Evolutionary conservation across 2,888 invertebrate species (phyloP), one percentile per base, ranked within the genome.

Genomic region (Sesia apiformis): DNA sequence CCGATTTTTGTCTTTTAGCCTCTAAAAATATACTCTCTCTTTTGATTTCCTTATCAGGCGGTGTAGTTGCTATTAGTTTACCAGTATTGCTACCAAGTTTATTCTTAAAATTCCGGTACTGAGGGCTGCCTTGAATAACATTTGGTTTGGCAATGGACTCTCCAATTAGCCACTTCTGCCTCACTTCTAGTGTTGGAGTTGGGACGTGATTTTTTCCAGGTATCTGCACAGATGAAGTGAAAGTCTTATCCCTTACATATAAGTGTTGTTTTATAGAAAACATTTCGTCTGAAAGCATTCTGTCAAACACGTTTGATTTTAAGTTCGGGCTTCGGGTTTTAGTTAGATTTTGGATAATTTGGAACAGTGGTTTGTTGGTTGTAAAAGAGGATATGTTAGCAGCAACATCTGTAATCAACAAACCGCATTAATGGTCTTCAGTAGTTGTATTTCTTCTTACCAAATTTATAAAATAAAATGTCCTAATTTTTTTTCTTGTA

Each of bases 201-300:
- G 61, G 63, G 39, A 65, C 68, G 57, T 60, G 64, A 51, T 55
- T 65, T 60, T 67, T 71, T 53, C 67, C 62, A 39, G 60, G 58
- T 57, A 65, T 66, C 43, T 68, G 64, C 5, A 68, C 53, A 41
- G 65, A 58, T n/a, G 71, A 55, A 41, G 57, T 58, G 39, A 66
- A 57, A 5, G 63, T 62, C 7, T 60, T 62, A 54, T 78, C 74
- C 61, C 73, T 76, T 57, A 74, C 72, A 51, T 76, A 69, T 49
- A 77, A 69, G 52, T 72, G 70, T 53, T 78, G 72, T 56, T 83
- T 80, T 38, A 79, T 73, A n/a, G 72, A 76, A 42, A 79, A 63
- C 74, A 84, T 80, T 66, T 85, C 81, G 52, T 86, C 76, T 3
- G 78, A 78, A 7, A 82, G 63, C 75, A 79, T 78, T 73, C 78